Evolutionary conservation across 2,888 invertebrate species (phyloP), one percentile per base, ranked within the genome.

Genomic region (Epirrhoe alternata): DNA sequence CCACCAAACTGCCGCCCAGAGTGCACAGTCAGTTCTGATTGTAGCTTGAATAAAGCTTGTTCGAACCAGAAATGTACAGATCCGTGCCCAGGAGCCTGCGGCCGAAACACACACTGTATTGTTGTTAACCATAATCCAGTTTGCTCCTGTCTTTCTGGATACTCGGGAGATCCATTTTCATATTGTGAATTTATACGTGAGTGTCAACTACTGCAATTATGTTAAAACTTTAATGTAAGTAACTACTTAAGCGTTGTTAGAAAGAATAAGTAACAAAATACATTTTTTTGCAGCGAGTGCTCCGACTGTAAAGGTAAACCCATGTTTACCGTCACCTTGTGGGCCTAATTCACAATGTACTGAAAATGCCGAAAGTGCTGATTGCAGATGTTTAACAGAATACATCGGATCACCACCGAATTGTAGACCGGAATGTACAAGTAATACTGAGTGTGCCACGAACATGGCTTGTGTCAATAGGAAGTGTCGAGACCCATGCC

Each of bases 1-100:
- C 96, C 96, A 56, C 96, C 96, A 35, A 94, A 95, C 70, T 97
- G 97, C 79, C 94, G 96, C 54, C 97, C 97, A 0, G 97, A 97
- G 87, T 97, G 97, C 84, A 94, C 96, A 51, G 93, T 96, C 30
- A 97, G 96, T 84, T 95, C 95, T 0, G 97, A 97, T 71, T 97
- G 97, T 81, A 86, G 94, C 6, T 84, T 94, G 60, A 93, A 95
- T 77, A 94, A 91, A 75, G 96, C 97, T 56, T 98, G 97, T 83
- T 94, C 96, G 8, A 95, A 95, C 75, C 96, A 95, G 77, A 96
- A 96, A 87, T 97, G 97, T 81, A 89, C 93, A 52, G 95, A 97
- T 82, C 97, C 97, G 24, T 97, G 97, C 76, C 94, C 94, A 16
- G 96, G 96, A 73, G 95, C 95, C 49, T 96, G 97, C 83, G 97